Evolutionary conservation across 2,797 vertebrate species (phyloP), one percentile per base, ranked within the genome.

Genomic region (Anniella stebbinsi): DNA sequence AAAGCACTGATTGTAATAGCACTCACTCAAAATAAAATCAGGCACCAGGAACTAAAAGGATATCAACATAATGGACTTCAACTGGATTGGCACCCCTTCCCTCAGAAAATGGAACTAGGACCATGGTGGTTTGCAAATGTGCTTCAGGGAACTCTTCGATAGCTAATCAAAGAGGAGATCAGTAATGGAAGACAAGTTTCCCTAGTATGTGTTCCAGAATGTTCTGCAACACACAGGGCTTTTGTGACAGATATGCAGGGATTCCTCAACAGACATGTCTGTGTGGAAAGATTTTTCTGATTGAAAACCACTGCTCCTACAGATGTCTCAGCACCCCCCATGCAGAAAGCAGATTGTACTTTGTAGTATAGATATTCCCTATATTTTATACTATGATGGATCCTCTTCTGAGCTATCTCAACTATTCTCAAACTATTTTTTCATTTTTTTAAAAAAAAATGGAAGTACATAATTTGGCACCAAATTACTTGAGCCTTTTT

Each of bases 401-500:
- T 28, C 33, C n/a, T 30, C 18, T 66, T 33, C 57, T 41, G 77
- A 6, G 51, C 9, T 67, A 36, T 18, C 76, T 17, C n/a, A 23
- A 66, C 28, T 7, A 12, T 77, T 84, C 81, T n/a, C 45, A 67
- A 38, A 10, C 63, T 11, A 48, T 12, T 25, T 81, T n/a, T n/a
- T n/a, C n/a, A n/a, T n/a, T n/a, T n/a, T n/a, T n/a, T n/a, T n/a
- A n/a, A n/a, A n/a, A n/a, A n/a, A n/a, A 54, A 41, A 67, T 28
- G 5, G 2, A 60, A 6, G 2, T 69, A 60, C 73, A 91, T 28
- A 91, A 66, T 7, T 1, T 80, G 36, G 48, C 5, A 87, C 88
- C 54, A 60, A 73, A 38, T 70, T 72, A 70, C 69, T 51, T 4
- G 11, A 88, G 90, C 85, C 54, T 33, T 90, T 75, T 87, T 89